A percentile compares a stretch with the other conserved stretches of the same genome.
Conservation (phyloP, 2,888 invertebrate species). For the Tortrix viridana region DNA sequence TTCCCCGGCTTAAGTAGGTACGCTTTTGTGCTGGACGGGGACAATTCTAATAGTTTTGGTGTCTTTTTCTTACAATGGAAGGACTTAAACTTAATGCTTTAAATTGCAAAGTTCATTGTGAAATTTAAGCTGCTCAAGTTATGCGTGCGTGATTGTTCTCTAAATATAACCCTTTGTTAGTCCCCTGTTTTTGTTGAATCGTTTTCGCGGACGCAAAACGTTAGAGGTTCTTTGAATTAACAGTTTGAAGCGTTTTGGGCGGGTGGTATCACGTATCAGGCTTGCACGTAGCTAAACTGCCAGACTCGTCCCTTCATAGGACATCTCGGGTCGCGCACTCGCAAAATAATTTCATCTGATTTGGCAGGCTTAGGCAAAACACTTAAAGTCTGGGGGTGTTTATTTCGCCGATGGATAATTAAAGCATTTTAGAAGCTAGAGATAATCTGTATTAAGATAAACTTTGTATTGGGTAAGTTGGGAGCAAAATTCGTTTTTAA, state of each 20-base stretch:
- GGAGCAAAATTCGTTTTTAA: not conserved
- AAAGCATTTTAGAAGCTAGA: conserved; percentile 1
- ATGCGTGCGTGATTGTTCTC: not conserved
- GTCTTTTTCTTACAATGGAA: conserved; percentile 28
- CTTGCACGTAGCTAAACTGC: conserved; percentile 22
- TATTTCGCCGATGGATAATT: conserved; percentile 9
- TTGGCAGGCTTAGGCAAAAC: conserved; percentile 19
- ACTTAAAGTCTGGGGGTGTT: conserved; percentile 8
- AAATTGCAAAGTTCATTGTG: conserved; percentile 20
- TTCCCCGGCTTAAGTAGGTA: conserved; percentile 64
- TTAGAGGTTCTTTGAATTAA: conserved; percentile 9
- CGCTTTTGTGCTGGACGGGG: conserved; percentile 50
- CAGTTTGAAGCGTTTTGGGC: conserved; percentile 13
- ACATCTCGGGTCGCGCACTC: conserved; percentile 17
- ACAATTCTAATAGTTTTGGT: conserved; percentile 28
- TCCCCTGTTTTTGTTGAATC: conserved; percentile 4
- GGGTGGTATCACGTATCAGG: conserved; percentile 6
- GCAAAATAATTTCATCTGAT: conserved; percentile 20
- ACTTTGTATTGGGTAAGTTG: not conserved
- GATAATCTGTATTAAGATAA: not conserved
- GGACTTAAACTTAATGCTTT: conserved; percentile 29
- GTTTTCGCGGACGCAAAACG: conserved; percentile 17
- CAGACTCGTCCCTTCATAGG: conserved; percentile 10
- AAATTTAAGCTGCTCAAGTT: conserved; percentile 4
- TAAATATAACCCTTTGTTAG: not conserved